Evolutionary conservation across 2,888 invertebrate species (phyloP), one percentile per base, ranked within the genome.

Genomic region (Quadriops clusia): DNA sequence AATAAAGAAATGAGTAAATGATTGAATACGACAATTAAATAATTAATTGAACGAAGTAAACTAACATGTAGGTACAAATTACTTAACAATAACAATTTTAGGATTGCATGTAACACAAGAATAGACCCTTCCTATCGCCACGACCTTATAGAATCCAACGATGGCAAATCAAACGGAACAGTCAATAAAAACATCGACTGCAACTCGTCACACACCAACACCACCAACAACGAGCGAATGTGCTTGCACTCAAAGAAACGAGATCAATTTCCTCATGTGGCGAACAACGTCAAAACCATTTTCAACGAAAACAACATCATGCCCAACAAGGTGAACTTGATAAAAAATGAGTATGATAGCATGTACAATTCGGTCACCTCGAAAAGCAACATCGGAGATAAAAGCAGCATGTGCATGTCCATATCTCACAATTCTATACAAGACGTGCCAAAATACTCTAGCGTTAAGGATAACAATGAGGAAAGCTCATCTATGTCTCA

Each of bases 71-170:
- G n/a, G n/a, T n/a, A n/a, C n/a, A 17, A 30, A 15, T 17, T 12
- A 27, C 9, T 17, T 6, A 15, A n/a, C 21, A 1, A 15, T 29
- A 8, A 18, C 22, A 2, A 11, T 28, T 30, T 16, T 51, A 69
- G 69, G 47, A 63, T 68, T 24, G 65, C 68, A 16, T 67, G 65
- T 29, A 68, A 67, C 41, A 56, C 63, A 11, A 53, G 63, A 33
- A 54, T 47, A 6, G 65, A 64, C 20, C 56, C 63, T 35, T 53
- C 61, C 10, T 46, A 60, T 17, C 44, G 49, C 33, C 44, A 44
- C 17, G 32, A 44, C 22, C 50, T n/a, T n/a, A n/a, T n/a, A n/a
- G n/a, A n/a, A n/a, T n/a, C 13, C 8, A 12, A 24, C 11, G 14
- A 9, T 5, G 15, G 5, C 28, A 11, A 28, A 38, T 17, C 35